Conservation (phyloP, 23 tunicate species). For the Styela clava region DNA sequence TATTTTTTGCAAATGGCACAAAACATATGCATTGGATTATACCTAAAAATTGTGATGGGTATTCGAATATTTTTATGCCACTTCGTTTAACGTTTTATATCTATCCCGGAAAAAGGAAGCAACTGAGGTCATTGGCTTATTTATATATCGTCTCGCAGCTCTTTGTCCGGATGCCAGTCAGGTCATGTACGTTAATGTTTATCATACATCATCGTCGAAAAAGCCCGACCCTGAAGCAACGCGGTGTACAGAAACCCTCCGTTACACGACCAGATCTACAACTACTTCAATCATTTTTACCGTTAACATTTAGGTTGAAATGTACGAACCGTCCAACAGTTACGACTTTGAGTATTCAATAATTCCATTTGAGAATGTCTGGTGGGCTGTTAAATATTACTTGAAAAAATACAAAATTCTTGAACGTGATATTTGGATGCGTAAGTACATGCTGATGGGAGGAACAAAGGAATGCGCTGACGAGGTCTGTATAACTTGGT, state of each 20-base stretch:
- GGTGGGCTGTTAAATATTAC: not conserved
- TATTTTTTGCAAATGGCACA: too few relatives aligned
- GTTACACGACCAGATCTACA: not conserved
- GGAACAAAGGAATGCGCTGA: slow-evolving; percentile 1
- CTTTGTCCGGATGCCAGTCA: too few relatives aligned
- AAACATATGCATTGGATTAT: too few relatives aligned
- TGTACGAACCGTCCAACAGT: slow-evolving; percentile 43
- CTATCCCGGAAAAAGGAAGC: too few relatives aligned
- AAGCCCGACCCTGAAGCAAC: too few relatives aligned
- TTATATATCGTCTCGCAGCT: too few relatives aligned
- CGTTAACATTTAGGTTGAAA: slow-evolving; percentile 22
- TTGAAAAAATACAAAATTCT: not conserved
- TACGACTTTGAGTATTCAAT: slow-evolving; percentile 37
- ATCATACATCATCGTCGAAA: too few relatives aligned
- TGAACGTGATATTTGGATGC: not conserved
- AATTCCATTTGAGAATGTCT: slow-evolving; percentile 27
- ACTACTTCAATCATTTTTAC: not conserved
- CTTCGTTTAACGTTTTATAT: too few relatives aligned
- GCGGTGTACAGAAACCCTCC: not conserved
- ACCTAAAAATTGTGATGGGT: too few relatives aligned
- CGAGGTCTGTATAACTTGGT: not conserved
- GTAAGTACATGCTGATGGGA: slow-evolving; percentile 2
- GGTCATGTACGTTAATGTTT: too few relatives aligned
- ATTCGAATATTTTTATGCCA: too few relatives aligned
- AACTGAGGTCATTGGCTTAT: too few relatives aligned